Evolutionary conservation across 2,888 invertebrate genomes (phyloP), one percentile per base, ranked within the genome.

Genomic region (Orchesellides sinensis): DNA sequence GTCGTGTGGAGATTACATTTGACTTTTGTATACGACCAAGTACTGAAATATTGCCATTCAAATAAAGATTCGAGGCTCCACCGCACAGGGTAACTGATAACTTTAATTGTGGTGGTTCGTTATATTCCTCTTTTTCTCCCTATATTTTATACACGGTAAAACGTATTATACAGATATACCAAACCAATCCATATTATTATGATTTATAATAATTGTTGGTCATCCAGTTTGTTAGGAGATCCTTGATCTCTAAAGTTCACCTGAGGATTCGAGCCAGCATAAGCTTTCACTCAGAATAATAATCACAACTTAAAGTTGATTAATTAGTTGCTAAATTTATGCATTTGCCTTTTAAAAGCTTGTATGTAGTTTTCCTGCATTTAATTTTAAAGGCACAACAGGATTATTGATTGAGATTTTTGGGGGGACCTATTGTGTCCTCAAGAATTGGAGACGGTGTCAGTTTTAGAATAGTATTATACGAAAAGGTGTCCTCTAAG

Each of bases 301-400:
- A 27, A 75, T 75, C 54, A 66, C 56, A 32, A 68, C 45, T 5
- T 59, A 77, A 77, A 32, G 68, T 45, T 68, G 59, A 59, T 59
- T 77, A 77, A 77, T 77, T 68, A 68, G 35, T 40, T 59, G 59
- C 59, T 35, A 45, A 56, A 77, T 56, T 75, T 66, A 75, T 75
- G 49, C 74, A 74, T 32, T 72, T 47, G 40, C 32, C 23, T 17
- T 70, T 56, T n/a, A 56, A 54, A 25, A n/a, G n/a, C n/a, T n/a
- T n/a, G n/a, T n/a, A n/a, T n/a, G n/a, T n/a, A n/a, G n/a, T n/a
- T n/a, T n/a, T n/a, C n/a, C n/a, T n/a, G n/a, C n/a, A n/a, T n/a
- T n/a, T n/a, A n/a, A n/a, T n/a, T n/a, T n/a, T n/a, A n/a, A n/a
- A n/a, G n/a, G n/a, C n/a, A n/a, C n/a, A n/a, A n/a, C n/a, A n/a